Percentiles rank a stretch among this genome's conserved stretches.
Evolutionary conservation across 2,888 invertebrate genomes (phyloP).

Genomic region (Anoncus sp.): DNA sequence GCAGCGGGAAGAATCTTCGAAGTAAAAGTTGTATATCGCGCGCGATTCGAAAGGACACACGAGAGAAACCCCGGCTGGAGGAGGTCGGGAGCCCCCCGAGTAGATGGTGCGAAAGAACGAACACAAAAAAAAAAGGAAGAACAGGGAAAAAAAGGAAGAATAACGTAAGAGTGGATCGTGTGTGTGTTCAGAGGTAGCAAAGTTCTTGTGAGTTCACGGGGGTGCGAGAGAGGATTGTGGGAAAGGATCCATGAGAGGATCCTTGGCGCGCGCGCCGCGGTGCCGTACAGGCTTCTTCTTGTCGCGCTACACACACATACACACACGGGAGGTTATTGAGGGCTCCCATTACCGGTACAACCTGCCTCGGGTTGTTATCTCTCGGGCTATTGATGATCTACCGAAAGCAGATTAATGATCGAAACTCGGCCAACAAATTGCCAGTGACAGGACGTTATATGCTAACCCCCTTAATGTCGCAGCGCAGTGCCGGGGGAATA

Average conservation of each 20-base stretch:
- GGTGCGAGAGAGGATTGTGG: slow-evolving; percentile 70
- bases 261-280: slow-evolving; percentile 67
- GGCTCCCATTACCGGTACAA: slow-evolving; percentile 82
- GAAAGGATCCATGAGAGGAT: slow-evolving; percentile 71
- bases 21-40: slow-evolving; percentile 80
- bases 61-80: not conserved
- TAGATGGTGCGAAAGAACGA: slow-evolving; percentile 57
- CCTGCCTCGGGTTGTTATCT: slow-evolving; percentile 78
- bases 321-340: slow-evolving; percentile 79
- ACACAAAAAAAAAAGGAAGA: slow-evolving; percentile 65
- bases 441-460: slow-evolving; percentile 66
- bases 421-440: slow-evolving; percentile 79
- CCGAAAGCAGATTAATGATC: slow-evolving; percentile 81
- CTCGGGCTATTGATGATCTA: slow-evolving; percentile 82
- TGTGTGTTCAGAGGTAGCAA: slow-evolving; percentile 49
- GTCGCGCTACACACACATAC: slow-evolving; percentile 6
- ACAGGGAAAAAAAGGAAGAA: slow-evolving; percentile 33
- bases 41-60: slow-evolving; percentile 60
- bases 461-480: not conserved
- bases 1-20: slow-evolving; percentile 76
- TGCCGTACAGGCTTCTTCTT: slow-evolving; percentile 31
- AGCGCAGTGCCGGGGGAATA: not conserved
- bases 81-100: not conserved
- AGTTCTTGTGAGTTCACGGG: slow-evolving; percentile 39
- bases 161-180: slow-evolving; percentile 1